Percentiles rank a stretch among this genome's conserved stretches.
These are phyloP conservation scores for Lophotriccus pileatus DNA, from an alignment of 2,797 vertebrate species.

Conservation along the genomic window DNA sequence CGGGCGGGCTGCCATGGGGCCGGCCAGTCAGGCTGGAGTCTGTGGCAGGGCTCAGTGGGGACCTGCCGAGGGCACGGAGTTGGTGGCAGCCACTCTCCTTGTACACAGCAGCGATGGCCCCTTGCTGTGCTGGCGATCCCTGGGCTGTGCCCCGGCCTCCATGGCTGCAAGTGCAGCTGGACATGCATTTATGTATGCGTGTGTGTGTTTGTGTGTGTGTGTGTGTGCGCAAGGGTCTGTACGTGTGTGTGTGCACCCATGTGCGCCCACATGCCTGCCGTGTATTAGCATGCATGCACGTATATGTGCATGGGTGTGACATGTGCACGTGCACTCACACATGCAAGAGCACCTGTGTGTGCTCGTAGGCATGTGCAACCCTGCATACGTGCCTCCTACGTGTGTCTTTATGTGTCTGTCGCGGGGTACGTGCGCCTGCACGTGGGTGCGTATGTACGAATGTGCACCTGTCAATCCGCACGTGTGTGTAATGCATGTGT, in stretches of 20 bases:
- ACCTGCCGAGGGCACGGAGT: neutral
- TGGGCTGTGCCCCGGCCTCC: neutral
- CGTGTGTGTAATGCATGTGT: no score
- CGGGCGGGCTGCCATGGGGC: neutral
- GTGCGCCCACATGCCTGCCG: neutral
- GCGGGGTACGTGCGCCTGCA: neutral
- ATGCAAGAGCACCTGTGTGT: neutral
- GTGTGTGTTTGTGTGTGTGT: neutral
- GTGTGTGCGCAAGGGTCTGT: neutral
- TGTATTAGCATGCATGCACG: neutral
- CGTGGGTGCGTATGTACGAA: no score
- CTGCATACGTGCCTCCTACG: neutral
- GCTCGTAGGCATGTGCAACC: neutral
- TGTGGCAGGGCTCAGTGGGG: fast-evolving
- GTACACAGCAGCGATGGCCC: fast-evolving
- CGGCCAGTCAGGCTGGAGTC: fast-evolving
- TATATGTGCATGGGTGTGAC: neutral
- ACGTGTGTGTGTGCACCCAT: neutral
- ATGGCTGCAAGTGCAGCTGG: neutral
- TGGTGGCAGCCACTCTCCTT: neutral
- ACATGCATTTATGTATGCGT: no score
- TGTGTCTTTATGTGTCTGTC: no score
- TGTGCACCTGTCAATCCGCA: no score
- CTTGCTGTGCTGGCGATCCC: no score
- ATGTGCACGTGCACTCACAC: no score